Conservation (phyloP, 2,797 vertebrate genomes). For the Lutjanus argentimaculatus region DNA sequence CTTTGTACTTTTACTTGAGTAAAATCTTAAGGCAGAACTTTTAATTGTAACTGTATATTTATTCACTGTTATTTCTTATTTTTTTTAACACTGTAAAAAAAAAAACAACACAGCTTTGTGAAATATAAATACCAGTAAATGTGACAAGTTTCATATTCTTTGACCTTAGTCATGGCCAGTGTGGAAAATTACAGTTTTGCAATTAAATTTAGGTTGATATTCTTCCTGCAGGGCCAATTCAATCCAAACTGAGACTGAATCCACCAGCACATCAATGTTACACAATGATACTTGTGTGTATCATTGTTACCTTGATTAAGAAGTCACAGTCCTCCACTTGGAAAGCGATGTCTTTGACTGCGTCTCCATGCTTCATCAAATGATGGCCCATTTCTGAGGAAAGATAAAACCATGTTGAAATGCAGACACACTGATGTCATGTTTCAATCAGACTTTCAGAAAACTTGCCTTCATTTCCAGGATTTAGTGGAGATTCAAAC, state of each 20-base stretch:
- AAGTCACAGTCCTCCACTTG: conserved; percentile 90
- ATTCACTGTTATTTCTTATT: background rate
- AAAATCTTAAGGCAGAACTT: background rate
- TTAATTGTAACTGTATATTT: conserved; percentile 2
- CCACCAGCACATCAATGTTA: background rate
- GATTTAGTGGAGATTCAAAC: conserved; percentile 87
- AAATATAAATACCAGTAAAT: background rate
- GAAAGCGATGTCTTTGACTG: conserved; percentile 88
- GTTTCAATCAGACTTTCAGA: background rate
- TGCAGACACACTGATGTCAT: background rate
- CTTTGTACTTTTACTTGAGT: background rate
- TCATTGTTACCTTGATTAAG: conserved; percentile 84
- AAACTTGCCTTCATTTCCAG: conserved; percentile 86
- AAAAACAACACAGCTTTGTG: background rate
- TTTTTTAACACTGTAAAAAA: background rate
- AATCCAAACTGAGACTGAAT: background rate
- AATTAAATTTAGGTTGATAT: background rate
- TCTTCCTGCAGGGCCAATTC: background rate
- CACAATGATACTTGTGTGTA: background rate
- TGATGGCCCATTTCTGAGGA: conserved; percentile 85
- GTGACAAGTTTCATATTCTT: too few relatives aligned
- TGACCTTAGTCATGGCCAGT: too few relatives aligned
- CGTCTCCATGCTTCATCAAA: conserved; percentile 88
- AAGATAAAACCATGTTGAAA: conserved; percentile 27
- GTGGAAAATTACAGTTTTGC: too few relatives aligned